phyloP scores from a whole-genome alignment of 2,888 invertebrate genomes.

The Nephrotoma guestfalica region DNA sequence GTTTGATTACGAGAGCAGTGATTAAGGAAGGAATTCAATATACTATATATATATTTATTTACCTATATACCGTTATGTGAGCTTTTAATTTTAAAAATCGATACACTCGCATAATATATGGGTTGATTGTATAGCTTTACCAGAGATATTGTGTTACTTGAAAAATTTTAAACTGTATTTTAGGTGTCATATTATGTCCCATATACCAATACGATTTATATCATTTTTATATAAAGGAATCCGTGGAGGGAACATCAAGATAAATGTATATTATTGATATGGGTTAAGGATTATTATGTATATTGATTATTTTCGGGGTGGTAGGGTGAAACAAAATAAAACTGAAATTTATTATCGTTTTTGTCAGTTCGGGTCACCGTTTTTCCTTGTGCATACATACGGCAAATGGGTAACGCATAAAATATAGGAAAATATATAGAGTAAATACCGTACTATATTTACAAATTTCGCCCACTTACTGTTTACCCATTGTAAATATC shows the following conservation, averaged over 20 bases:
- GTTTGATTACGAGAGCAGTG: neutral
- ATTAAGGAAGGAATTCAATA: too few species aligned
- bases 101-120: neutral
- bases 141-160: neutral
- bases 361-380: too few species aligned
- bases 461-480: neutral
- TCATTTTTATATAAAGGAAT: neutral
- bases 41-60: too few species aligned
- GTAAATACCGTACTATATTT: neutral
- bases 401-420: neutral
- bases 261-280: neutral
- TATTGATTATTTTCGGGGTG: neutral
- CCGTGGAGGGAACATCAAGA: neutral
- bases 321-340: neutral
- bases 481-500: neutral
- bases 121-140: neutral
- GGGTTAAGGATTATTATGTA: neutral
- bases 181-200: neutral
- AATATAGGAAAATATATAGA: neutral
- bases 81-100: neutral
- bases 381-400: neutral
- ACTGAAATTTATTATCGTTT: too few species aligned
- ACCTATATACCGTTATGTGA: neutral
- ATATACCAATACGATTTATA: neutral
- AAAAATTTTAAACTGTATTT: neutral